Evolutionary conservation across 2,888 invertebrate genomes (phyloP).

Genomic region (Lasioglossum marginatum): DNA sequence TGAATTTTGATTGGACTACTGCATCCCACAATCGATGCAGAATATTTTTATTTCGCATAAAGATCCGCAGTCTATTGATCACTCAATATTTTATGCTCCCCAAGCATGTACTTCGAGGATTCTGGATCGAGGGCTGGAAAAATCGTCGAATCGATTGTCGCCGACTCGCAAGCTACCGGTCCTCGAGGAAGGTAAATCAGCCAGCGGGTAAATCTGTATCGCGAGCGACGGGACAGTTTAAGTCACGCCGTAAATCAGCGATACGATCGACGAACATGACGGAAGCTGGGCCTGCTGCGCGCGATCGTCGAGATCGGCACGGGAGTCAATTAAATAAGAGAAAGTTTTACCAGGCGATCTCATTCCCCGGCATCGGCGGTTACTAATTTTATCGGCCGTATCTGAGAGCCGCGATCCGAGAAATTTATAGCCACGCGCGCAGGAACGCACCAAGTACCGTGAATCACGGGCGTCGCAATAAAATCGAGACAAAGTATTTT

Average conservation of each 20-base stretch:
- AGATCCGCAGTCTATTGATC: no score
- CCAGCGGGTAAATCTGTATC: slow-evolving; percentile 4
- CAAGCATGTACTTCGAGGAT: no score
- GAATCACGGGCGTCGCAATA: background rate
- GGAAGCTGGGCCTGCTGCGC: slow-evolving; percentile 10
- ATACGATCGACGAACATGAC: slow-evolving; percentile 51
- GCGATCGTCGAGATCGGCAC: slow-evolving; percentile 25
- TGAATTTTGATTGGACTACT: no score
- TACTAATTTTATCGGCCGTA: slow-evolving; percentile 52
- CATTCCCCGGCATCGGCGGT: slow-evolving; percentile 1
- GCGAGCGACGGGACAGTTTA: slow-evolving; percentile 1
- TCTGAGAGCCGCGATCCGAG: slow-evolving; percentile 10
- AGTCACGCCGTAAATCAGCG: slow-evolving; percentile 50
- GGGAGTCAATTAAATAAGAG: slow-evolving; percentile 56
- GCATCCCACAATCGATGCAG: no score
- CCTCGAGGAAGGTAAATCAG: slow-evolving; percentile 23
- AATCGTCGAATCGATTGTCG: slow-evolving; percentile 12
- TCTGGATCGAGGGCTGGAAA: background rate
- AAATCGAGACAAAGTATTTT: slow-evolving; percentile 21
- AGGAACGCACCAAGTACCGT: background rate
- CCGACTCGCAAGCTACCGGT: background rate
- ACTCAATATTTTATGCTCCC: no score
- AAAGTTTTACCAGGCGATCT: slow-evolving; percentile 43
- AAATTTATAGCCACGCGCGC: slow-evolving; percentile 18
- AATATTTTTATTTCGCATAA: no score